Conservation (phyloP, 2,888 invertebrate genomes). For the Dolichomitus sp. region DNA sequence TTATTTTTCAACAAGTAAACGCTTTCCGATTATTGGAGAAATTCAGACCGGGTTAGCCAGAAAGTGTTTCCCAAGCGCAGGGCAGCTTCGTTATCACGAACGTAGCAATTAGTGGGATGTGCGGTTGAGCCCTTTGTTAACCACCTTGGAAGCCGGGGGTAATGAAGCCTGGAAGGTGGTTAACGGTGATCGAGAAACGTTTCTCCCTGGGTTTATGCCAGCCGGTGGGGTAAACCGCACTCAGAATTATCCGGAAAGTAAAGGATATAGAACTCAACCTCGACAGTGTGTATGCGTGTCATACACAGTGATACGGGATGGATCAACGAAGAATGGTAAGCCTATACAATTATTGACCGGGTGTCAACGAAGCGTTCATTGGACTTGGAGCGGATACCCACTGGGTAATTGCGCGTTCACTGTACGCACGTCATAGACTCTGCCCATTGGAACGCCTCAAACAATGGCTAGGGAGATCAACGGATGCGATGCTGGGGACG, state of each 20-base stretch:
- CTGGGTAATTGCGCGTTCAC: conserved; percentile 46
- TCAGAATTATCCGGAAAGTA: conserved; percentile 13
- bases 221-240: not conserved
- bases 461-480: conserved; percentile 49
- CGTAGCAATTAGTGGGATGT: conserved; percentile 67
- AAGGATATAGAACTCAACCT: not conserved
- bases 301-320: conserved; percentile 5
- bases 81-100: conserved; percentile 65
- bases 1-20: conserved; percentile 25
- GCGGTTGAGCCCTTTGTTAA: conserved; percentile 67
- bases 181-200: conserved; percentile 58
- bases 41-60: conserved; percentile 17
- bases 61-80: conserved; percentile 2
- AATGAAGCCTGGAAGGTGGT: conserved; percentile 64
- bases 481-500: conserved; percentile 28
- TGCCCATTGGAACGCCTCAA: conserved; percentile 47
- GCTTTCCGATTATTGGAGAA: conserved; percentile 54
- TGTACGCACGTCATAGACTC: conserved; percentile 14
- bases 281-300: not conserved
- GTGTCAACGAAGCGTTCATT: conserved; percentile 20
- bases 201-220: conserved; percentile 16
- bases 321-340: conserved; percentile 48
- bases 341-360: conserved; percentile 49
- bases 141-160: conserved; percentile 60
- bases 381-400: conserved; percentile 4